A percentile compares a stretch with the other conserved stretches of the same genome.
Conservation (phyloP, 2,797 vertebrate species). For the Morus bassanus region DNA sequence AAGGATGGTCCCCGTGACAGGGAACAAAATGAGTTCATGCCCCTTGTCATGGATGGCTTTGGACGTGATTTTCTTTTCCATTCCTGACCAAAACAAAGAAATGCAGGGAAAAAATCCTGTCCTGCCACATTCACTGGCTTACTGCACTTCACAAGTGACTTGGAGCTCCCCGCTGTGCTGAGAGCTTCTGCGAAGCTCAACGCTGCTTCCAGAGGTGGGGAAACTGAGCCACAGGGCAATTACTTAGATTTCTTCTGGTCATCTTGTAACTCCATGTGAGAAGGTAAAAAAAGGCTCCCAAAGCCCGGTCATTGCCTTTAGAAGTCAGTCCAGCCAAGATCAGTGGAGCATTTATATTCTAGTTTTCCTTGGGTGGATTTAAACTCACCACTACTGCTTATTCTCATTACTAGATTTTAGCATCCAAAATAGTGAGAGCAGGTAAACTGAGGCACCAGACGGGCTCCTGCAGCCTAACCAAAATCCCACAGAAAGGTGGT, state of each 20-base stretch:
- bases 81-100: constrained; percentile 5
- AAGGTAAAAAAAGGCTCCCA: neutral
- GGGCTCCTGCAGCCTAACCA: neutral
- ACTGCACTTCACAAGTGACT: neutral
- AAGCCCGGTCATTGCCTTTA: neutral
- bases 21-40: accelerated
- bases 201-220: neutral
- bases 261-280: neutral
- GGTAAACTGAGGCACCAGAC: neutral
- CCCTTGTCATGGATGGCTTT: neutral
- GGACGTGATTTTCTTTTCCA: neutral
- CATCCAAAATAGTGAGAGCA: accelerated
- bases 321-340: neutral
- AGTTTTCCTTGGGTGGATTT: neutral
- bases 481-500: neutral
- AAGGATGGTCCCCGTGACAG: accelerated
- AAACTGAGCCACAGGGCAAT: neutral
- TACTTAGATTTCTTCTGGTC: neutral
- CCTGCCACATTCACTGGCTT: neutral
- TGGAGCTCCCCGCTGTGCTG: neutral
- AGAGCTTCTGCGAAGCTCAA: neutral
- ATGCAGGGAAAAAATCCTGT: neutral
- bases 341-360: neutral
- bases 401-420: neutral
- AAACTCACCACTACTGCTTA: neutral